Base-by-base conservation (phyloP, 2,113 vertebrate species). In the Pangasianodon gigas region DNA sequence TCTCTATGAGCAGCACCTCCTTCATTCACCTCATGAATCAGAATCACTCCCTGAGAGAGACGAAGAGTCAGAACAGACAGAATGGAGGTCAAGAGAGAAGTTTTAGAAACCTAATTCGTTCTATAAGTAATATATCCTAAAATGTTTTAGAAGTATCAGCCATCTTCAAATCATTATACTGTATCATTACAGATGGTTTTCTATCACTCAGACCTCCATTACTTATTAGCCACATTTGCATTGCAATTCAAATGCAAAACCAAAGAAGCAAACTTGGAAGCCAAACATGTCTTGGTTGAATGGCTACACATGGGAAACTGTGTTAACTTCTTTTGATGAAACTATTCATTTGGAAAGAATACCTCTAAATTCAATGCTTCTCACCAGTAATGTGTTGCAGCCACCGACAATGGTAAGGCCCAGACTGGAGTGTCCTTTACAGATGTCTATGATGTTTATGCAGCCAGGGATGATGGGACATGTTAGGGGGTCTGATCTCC, bases 391-490 rank as follows among this genome's bases (percentile, higher is more conserved):
- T 18, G 98, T 98, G 93, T 99, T 98, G 67, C 96, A 97, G 86
- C 98, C 98, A 90, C 98, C 98, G 3, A 99, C 97, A 37, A 99
- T 98, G 94, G 98, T 99, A 87, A 99, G 96, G 81, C 98, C 98
- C 82, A 99, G 97, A 46, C 98, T 97, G 0, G 97, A 95, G 0
- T 94, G 95, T 18, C 97, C 97, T 95, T 98, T 99, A 88, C 95
- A 97, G 93, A 99, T 97, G 92, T 98, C 97, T 65, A 99, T 97
- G 16, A 95, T 97, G 85, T 96, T 98, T 94, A 98, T 96, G 79
- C 95, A 97, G 85, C 98, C 98, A 71, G 98, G 96, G 90, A 97
- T 96, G 44, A 99, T 96, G 13, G 97, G 97, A 90, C 97, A 97
- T 56, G 95, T 96, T 71, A 95, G 87, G 82, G 96, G 97, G 74